Conservation (phyloP, 2,888 invertebrate genomes). For the Onthophagus sagittarius region DNA sequence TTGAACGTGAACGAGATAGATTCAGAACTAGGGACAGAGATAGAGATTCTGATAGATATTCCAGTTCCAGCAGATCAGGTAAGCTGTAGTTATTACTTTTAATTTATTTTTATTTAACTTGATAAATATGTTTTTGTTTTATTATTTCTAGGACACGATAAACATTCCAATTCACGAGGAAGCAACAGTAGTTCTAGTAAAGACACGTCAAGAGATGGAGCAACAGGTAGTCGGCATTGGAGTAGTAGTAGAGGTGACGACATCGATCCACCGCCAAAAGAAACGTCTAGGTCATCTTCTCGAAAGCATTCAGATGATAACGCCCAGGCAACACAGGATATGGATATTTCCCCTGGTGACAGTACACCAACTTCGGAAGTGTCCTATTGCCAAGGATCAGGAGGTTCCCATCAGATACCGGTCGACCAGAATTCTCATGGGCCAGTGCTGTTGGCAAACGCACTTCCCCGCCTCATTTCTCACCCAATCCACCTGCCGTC, state of each 20-base stretch:
- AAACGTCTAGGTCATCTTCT: constrained; percentile 41
- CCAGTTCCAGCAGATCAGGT: constrained; percentile 45
- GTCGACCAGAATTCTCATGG: constrained; percentile 41
- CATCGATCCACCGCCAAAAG: constrained; percentile 27
- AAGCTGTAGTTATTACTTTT: constrained; percentile 26
- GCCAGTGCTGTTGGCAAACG: constrained; percentile 64
- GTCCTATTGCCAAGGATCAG: constrained; percentile 54
- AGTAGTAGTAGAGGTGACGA: constrained; percentile 27
- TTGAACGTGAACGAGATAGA: constrained; percentile 63
- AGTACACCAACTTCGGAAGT: constrained; percentile 85
- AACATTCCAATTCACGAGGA: constrained; percentile 71
- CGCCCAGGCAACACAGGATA: constrained; percentile 61
- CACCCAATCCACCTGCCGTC: constrained; percentile 48
- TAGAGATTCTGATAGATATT: constrained; percentile 41
- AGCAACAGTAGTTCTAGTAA: constrained; percentile 47
- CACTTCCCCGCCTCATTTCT: constrained; percentile 62
- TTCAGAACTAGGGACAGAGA: constrained; percentile 44
- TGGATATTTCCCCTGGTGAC: constrained; percentile 91
- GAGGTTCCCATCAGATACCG: constrained; percentile 19
- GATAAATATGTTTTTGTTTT: constrained; percentile 2
- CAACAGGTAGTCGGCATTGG: constrained; percentile 42
- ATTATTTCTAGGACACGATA: constrained; percentile 56
- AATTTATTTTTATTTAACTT: constrained; percentile 11
- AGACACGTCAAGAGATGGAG: constrained; percentile 35
- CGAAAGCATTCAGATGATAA: constrained; percentile 39